These are phyloP conservation scores for Rhinella marina DNA, from an alignment of 2,797 vertebrate species.

Conservation along the genomic window DNA sequence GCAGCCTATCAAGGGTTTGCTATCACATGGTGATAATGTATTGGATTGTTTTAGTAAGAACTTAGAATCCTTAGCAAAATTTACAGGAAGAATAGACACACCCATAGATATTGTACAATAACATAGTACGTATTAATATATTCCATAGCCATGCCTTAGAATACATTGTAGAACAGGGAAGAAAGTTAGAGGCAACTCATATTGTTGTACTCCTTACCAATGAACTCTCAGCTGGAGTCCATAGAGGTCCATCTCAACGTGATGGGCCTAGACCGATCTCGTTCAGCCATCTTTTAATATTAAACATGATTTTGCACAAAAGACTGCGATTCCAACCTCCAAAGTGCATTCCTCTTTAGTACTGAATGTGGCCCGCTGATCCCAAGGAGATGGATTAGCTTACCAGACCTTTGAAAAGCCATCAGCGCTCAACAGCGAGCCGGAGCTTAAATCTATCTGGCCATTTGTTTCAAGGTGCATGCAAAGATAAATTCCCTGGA, in stretches of 20 bases:
- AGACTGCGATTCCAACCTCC: conserved; percentile 9
- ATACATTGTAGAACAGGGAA: no score
- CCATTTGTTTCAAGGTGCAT: conserved; percentile 62
- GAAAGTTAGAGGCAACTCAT: no score
- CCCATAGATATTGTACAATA: no score
- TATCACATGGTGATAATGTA: no score
- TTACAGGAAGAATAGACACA: no score
- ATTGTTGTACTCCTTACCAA: neutral
- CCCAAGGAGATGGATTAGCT: conserved; percentile 57
- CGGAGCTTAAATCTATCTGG: conserved; percentile 55
- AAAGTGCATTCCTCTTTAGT: conserved; percentile 27
- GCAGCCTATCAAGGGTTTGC: no score
- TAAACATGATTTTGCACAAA: conserved; percentile 29
- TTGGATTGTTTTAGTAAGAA: no score
- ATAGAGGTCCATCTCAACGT: neutral
- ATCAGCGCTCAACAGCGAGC: conserved; percentile 51
- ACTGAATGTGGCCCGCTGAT: conserved; percentile 40
- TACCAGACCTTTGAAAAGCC: conserved; percentile 61
- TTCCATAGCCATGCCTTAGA: no score
- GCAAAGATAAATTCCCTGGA: conserved; percentile 58
- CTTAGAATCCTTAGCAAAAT: no score
- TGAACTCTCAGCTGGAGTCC: neutral
- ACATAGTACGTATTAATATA: no score
- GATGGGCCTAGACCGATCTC: neutral
- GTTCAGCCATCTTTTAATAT: neutral